Evolutionary conservation across 2,113 vertebrate species (phyloP).

Genomic region (Caretta caretta): DNA sequence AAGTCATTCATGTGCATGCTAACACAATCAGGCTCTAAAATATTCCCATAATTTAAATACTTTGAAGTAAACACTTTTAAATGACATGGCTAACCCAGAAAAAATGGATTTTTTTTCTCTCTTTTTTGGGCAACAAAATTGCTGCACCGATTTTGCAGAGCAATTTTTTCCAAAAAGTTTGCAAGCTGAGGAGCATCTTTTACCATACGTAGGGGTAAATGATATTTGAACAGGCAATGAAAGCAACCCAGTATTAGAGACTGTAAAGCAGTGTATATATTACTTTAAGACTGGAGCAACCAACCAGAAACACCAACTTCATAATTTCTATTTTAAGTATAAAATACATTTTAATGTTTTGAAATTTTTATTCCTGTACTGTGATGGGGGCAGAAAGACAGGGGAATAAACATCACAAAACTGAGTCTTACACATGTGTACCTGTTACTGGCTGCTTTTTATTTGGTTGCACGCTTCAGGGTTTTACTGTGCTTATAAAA

Average conservation of each 20-base stretch:
- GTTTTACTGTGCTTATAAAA: background rate
- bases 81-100: background rate
- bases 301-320: background rate
- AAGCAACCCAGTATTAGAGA: background rate
- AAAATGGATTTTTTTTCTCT: background rate
- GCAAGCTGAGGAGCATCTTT: background rate
- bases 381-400: background rate
- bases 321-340: background rate
- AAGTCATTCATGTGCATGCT: background rate
- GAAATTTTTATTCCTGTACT: background rate
- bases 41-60: background rate
- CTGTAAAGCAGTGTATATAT: background rate
- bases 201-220: background rate
- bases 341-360: background rate
- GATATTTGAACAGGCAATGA: slow-evolving; percentile 6
- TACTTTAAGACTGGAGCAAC: background rate
- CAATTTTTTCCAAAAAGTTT: background rate
- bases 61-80: background rate
- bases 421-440: background rate
- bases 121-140: background rate
- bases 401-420: background rate
- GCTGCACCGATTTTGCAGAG: slow-evolving; percentile 36
- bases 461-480: background rate
- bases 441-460: background rate
- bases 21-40: background rate